Base-by-base conservation (phyloP, 2,797 vertebrate genomes). In the Melanogrammus aeglefinus region DNA sequence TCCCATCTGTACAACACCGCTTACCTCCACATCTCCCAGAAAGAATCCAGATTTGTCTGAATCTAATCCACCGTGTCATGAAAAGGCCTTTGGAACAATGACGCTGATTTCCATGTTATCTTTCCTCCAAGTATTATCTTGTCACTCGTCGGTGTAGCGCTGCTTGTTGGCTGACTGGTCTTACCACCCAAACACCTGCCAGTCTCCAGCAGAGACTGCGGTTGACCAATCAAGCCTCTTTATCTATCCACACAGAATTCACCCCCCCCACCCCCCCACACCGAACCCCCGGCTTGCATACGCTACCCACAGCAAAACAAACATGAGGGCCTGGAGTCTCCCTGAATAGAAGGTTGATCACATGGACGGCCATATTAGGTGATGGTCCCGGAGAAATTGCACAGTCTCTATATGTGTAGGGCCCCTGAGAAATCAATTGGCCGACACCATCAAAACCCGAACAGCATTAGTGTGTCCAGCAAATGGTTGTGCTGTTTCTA, bases 171-270 rank as follows among this genome's bases (percentile, higher is more conserved):
- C 69, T 70, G 51, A 57, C 51, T 57, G 51, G n/a, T 31, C 69
- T 12, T 69, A 27, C 29, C 24, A 9, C 69, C 66, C 47, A 16
- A 47, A 41, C 73, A 57, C 71, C 18, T 71, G 75, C n/a, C 75
- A 31, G 75, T 12, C 8, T 35, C 36, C 27, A 72, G 9, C 51
- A 16, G 8, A 21, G 14, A 38, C 38, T 29, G 35, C 75, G 4
- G 38, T 18, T 27, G n/a, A 73, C 77, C 77, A 73, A 78, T 78
- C 77, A 78, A 70, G 69, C 69, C 69, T 16, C 29, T 70, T 70
- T 31, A 70, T 70, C 69, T 31, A 12, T 29, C 10, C 24, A 57
- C 72, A 73, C 24, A 70, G 69, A 70, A 27, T 27, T 31, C 69
- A 13, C n/a, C 66, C 24, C 66, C n/a, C 24, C n/a, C 66, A 10